These are phyloP conservation scores for Athalia circularis DNA, from an alignment of 2,888 invertebrate species.

Conservation along the genomic window DNA sequence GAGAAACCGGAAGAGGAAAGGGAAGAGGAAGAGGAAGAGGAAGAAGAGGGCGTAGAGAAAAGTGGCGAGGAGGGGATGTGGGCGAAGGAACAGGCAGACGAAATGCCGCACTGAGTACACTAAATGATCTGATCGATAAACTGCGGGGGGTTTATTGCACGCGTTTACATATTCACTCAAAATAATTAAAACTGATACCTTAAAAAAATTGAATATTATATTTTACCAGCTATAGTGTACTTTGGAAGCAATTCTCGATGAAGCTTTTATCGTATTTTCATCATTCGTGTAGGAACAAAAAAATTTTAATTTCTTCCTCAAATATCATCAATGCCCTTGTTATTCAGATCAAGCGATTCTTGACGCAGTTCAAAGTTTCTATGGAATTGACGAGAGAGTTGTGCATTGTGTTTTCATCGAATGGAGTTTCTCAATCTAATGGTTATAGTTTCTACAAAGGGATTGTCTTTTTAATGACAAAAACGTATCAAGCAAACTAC, in stretches of 20 bases:
- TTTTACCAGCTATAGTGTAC: too few species aligned
- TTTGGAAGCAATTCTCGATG: too few species aligned
- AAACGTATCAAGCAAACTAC: not conserved
- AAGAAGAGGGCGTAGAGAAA: not conserved
- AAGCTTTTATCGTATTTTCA: too few species aligned
- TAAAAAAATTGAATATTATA: too few species aligned
- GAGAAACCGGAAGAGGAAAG: constrained; percentile 31
- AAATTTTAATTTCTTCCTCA: too few species aligned
- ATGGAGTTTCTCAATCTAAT: constrained; percentile 1
- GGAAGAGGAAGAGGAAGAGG: constrained; percentile 7
- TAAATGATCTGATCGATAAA: constrained; percentile 19
- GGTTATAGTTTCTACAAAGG: not conserved
- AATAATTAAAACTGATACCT: too few species aligned
- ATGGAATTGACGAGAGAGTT: not conserved
- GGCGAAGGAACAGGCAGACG: constrained; percentile 5
- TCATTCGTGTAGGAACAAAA: too few species aligned
- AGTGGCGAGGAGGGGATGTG: not conserved
- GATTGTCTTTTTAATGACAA: constrained; percentile 20
- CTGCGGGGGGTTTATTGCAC: not conserved
- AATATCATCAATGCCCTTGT: not conserved
- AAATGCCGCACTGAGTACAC: constrained; percentile 25
- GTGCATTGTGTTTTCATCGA: not conserved
- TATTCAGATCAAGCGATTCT: not conserved
- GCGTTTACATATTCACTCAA: too few species aligned
- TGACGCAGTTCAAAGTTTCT: not conserved